Evolutionary conservation across 2,888 invertebrate genomes (phyloP).

Genomic region (Euclidia mi): DNA sequence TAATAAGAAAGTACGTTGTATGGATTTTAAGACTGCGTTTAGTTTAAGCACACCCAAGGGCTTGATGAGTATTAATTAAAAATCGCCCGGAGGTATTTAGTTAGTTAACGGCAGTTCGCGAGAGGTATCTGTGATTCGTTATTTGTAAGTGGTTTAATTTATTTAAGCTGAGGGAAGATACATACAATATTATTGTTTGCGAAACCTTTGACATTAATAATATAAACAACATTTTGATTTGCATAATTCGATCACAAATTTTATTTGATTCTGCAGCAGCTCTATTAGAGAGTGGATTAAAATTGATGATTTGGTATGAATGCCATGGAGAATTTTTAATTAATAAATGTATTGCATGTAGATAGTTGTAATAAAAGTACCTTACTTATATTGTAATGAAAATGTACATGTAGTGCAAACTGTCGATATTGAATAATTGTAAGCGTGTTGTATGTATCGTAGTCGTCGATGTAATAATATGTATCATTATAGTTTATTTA

Average conservation of each 20-base stretch:
- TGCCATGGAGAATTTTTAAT: slow-evolving; percentile 31
- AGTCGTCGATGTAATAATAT: slow-evolving; percentile 56
- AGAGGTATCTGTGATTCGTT: slow-evolving; percentile 88
- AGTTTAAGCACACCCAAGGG: slow-evolving; percentile 71
- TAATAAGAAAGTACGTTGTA: slow-evolving; percentile 72
- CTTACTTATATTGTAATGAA: slow-evolving; percentile 52
- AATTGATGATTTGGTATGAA: slow-evolving; percentile 36
- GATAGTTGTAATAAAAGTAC: slow-evolving; percentile 60
- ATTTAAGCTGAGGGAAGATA: slow-evolving; percentile 66
- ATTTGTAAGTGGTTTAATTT: slow-evolving; percentile 80
- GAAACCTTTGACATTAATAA: slow-evolving; percentile 46
- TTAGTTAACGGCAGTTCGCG: slow-evolving; percentile 74
- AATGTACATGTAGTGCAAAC: slow-evolving; percentile 65
- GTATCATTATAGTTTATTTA: slow-evolving; percentile 52
- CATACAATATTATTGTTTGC: slow-evolving; percentile 53
- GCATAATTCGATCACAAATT: slow-evolving; percentile 23
- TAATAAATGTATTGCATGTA: slow-evolving; percentile 39
- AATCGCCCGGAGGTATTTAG: slow-evolving; percentile 45
- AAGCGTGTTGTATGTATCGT: slow-evolving; percentile 67
- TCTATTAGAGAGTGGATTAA: slow-evolving; percentile 26
- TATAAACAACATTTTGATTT: slow-evolving; percentile 25
- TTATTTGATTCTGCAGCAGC: slow-evolving; percentile 15
- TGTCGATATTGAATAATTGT: slow-evolving; percentile 74
- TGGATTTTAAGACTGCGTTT: slow-evolving; percentile 86
- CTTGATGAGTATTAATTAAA: slow-evolving; percentile 53